phyloP scores from a whole-genome alignment of 1,140 invertebrate species.

The Aphis gossypii region DNA sequence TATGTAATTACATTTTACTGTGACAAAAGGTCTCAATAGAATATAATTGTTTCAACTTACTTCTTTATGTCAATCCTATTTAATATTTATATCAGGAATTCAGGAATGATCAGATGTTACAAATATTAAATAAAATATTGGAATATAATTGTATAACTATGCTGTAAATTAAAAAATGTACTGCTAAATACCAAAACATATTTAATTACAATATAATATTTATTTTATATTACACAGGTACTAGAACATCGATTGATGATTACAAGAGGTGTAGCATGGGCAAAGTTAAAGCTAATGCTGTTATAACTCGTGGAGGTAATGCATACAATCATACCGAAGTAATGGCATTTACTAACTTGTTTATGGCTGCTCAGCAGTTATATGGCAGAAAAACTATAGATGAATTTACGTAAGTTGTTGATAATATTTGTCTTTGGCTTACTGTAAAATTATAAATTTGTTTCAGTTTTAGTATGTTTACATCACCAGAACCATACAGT shows the following conservation, averaged over 20 bases:
- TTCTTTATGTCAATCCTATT: neutral
- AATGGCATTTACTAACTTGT: slow-evolving; percentile 84
- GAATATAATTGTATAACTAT: neutral
- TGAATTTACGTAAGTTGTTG: slow-evolving; percentile 75
- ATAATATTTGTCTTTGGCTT: neutral
- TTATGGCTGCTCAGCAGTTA: slow-evolving; percentile 89
- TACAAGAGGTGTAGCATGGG: slow-evolving; percentile 89
- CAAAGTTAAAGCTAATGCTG: slow-evolving; percentile 87
- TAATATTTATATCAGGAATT: neutral
- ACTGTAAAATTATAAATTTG: neutral
- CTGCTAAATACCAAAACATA: too few relatives aligned
- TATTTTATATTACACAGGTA: slow-evolving; percentile 66
- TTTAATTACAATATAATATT: neutral
- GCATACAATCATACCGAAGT: slow-evolving; percentile 81
- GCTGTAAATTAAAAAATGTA: neutral
- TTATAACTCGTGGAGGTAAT: slow-evolving; percentile 82
- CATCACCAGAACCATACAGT: slow-evolving; percentile 77
- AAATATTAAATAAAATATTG: neutral
- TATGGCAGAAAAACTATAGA: slow-evolving; percentile 85
- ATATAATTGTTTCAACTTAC: neutral
- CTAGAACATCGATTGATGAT: slow-evolving; percentile 77
- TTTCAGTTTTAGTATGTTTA: slow-evolving; percentile 86
- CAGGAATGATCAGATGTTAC: neutral
- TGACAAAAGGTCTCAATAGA: neutral
- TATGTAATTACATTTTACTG: neutral